Evolutionary conservation across 2,797 vertebrate genomes (phyloP).

Genomic region (Notamacropus eugenii): DNA sequence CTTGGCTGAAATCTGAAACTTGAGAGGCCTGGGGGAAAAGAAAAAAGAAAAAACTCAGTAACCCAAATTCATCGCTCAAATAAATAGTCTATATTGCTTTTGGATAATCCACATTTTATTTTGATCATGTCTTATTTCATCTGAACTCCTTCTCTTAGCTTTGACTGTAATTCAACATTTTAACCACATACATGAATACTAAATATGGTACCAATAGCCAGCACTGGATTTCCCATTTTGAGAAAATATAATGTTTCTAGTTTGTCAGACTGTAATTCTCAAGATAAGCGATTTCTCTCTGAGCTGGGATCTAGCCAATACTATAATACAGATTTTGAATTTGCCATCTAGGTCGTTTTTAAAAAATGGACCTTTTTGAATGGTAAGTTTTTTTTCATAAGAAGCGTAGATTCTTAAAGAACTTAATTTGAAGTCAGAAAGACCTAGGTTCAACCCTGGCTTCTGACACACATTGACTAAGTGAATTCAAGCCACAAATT

Average conservation of each 20-base stretch:
- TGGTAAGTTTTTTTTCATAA: slow-evolving; percentile 8
- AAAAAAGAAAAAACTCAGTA: neutral
- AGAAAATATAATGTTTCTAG: neutral
- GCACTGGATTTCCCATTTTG: slow-evolving; percentile 21
- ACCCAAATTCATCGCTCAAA: neutral
- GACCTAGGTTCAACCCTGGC: neutral
- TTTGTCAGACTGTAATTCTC: slow-evolving; percentile 7
- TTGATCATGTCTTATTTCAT: neutral
- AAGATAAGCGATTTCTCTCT: neutral
- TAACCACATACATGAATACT: neutral
- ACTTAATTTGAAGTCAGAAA: neutral
- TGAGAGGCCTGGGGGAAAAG: neutral
- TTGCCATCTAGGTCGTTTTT: slow-evolving; percentile 1
- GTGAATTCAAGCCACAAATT: neutral
- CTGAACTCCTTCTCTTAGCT: neutral
- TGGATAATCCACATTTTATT: slow-evolving; percentile 24
- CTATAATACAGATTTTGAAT: neutral
- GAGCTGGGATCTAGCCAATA: slow-evolving; percentile 3
- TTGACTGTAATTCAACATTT: slow-evolving; percentile 4
- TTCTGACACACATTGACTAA: neutral
- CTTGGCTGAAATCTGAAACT: slow-evolving; percentile 35
- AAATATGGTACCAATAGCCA: neutral
- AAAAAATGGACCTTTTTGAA: slow-evolving; percentile 19
- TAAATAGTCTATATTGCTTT: neutral
- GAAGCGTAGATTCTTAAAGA: neutral